Conservation (phyloP, 2,888 invertebrate species). For the Anthoptus insignis region DNA sequence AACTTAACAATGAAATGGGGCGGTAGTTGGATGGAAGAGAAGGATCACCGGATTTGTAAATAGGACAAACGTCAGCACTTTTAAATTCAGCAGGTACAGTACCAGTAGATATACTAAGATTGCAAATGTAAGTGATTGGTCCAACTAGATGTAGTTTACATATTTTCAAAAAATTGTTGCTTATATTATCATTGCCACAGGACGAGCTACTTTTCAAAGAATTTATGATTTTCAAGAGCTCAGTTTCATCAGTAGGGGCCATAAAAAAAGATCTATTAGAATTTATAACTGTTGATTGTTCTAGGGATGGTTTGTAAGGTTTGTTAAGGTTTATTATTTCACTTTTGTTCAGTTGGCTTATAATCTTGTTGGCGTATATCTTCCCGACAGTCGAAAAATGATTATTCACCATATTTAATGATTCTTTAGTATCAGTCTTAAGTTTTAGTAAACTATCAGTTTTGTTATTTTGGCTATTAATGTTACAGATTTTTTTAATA, state of each 20-base stretch:
- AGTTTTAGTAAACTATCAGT: neutral
- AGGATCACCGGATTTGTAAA: neutral
- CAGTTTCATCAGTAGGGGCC: neutral
- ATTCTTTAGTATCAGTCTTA: neutral
- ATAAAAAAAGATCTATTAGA: neutral
- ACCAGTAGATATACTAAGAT: neutral
- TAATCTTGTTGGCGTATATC: neutral
- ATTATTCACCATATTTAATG: neutral
- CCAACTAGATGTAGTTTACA: neutral
- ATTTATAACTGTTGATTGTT: neutral
- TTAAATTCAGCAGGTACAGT: neutral
- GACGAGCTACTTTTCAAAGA: neutral
- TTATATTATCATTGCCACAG: neutral
- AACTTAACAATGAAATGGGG: constrained; percentile 7
- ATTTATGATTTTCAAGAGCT: neutral
- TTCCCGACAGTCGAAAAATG: neutral
- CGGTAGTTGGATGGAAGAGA: neutral
- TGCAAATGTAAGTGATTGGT: neutral
- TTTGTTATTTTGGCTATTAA: neutral
- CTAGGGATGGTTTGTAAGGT: neutral
- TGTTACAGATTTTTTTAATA: neutral
- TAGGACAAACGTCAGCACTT: neutral
- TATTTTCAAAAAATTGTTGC: neutral
- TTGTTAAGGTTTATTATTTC: neutral
- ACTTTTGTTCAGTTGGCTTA: neutral